These are phyloP conservation scores for Brenthis ino DNA, from an alignment of 2,888 invertebrate genomes.

Conservation along the genomic window DNA sequence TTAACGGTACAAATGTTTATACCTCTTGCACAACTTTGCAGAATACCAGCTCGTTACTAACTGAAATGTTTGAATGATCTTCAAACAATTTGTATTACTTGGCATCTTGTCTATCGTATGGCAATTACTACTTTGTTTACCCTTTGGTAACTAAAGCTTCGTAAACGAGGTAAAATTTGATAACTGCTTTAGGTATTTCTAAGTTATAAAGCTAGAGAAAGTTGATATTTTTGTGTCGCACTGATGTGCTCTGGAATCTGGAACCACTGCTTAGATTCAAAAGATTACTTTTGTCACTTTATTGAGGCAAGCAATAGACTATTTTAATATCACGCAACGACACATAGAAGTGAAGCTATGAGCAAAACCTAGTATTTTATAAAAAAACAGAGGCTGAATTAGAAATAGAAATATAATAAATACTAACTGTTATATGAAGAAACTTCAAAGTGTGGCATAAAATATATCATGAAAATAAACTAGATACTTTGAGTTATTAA, in stretches of 20 bases:
- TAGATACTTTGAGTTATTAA: constrained; percentile 13
- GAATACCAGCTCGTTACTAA: constrained; percentile 26
- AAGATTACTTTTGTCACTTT: too few relatives aligned
- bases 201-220: too few relatives aligned
- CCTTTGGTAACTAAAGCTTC: neutral
- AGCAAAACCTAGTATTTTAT: too few relatives aligned
- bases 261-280: too few relatives aligned
- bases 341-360: too few relatives aligned
- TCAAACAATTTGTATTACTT: constrained; percentile 22
- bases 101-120: neutral
- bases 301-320: too few relatives aligned
- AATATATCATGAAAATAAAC: constrained; percentile 6
- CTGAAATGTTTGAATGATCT: constrained; percentile 27
- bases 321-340: too few relatives aligned
- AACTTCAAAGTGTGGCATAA: neutral
- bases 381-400: too few relatives aligned
- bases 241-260: too few relatives aligned
- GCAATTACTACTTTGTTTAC: constrained; percentile 10
- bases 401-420: too few relatives aligned
- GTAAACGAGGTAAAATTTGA: constrained; percentile 1
- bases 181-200: neutral
- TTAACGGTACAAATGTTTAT: constrained; percentile 39
- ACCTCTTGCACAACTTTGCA: constrained; percentile 29
- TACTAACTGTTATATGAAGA: neutral
- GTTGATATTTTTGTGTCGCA: too few relatives aligned